Conservation (phyloP, 1,140 invertebrate species). For the Drosophila watanabei region DNA sequence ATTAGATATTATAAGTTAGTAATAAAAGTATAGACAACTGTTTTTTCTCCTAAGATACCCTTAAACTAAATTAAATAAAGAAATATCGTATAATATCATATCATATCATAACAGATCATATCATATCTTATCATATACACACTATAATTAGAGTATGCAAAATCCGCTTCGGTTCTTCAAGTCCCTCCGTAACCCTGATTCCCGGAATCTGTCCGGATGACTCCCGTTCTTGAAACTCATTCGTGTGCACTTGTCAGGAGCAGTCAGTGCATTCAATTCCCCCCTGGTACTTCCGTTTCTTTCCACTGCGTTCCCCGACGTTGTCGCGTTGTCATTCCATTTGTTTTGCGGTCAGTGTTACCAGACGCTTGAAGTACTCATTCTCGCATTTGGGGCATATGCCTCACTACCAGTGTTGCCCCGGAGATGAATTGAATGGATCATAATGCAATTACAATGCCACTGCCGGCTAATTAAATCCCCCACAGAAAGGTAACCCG, state of each 20-base stretch:
- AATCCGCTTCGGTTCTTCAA: too few species aligned
- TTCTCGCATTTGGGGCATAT: constrained; percentile 5
- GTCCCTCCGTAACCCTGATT: background rate
- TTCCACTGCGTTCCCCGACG: constrained; percentile 13
- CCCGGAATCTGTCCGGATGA: constrained; percentile 26
- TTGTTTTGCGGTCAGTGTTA: constrained; percentile 44
- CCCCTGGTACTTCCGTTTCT: constrained; percentile 15
- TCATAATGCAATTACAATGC: constrained; percentile 43
- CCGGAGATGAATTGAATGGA: constrained; percentile 6
- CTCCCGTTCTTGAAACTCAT: constrained; percentile 54
- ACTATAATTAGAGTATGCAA: background rate
- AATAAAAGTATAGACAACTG: background rate
- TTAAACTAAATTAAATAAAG: background rate
- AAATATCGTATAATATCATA: too few species aligned
- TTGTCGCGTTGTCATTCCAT: constrained; percentile 11
- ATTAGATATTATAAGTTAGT: background rate
- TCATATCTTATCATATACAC: too few species aligned
- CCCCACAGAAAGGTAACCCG: constrained; percentile 44
- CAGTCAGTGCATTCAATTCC: constrained; percentile 28
- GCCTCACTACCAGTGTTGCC: background rate
- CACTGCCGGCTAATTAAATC: constrained; percentile 53
- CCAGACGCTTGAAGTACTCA: constrained; percentile 12
- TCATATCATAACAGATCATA: too few species aligned
- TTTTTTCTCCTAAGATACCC: background rate
- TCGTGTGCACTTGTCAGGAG: constrained; percentile 60